phyloP scores from a whole-genome alignment of 2,888 invertebrate species.

The Eulithis prunata region DNA sequence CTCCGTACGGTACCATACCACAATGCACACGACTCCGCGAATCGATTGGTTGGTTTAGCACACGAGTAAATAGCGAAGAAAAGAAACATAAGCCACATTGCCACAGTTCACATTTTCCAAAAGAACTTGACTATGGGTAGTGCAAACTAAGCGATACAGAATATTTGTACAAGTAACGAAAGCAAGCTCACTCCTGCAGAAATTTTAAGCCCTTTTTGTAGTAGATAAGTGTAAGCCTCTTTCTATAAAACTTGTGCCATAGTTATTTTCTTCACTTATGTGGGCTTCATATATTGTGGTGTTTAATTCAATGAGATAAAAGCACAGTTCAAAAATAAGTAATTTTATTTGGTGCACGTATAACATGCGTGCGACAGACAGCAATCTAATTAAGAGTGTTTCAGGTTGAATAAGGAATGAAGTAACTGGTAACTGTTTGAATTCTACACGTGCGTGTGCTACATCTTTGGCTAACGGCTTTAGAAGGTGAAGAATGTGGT shows the following conservation, averaged over 20 bases:
- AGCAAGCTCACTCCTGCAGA: too few species aligned
- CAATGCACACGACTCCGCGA: constrained; percentile 46
- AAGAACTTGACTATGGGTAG: too few species aligned
- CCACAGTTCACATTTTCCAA: too few species aligned
- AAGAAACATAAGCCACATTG: not conserved
- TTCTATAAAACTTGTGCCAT: not conserved
- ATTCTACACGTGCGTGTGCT: constrained; percentile 55
- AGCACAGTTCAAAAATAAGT: constrained; percentile 49
- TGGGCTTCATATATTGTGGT: constrained; percentile 44
- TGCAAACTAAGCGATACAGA: too few species aligned
- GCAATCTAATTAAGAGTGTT: constrained; percentile 61
- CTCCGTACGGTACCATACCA: constrained; percentile 43
- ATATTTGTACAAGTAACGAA: too few species aligned
- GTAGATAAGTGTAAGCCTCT: too few species aligned
- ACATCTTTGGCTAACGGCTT: constrained; percentile 58
- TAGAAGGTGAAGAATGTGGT: constrained; percentile 40
- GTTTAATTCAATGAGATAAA: constrained; percentile 54
- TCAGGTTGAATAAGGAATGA: constrained; percentile 56
- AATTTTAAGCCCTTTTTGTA: too few species aligned
- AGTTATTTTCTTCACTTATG: constrained; percentile 15
- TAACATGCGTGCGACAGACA: constrained; percentile 43
- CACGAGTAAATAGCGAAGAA: not conserved
- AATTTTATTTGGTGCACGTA: constrained; percentile 51
- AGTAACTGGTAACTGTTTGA: constrained; percentile 54
- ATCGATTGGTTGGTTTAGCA: constrained; percentile 35